phyloP scores from a whole-genome alignment of 2,113 vertebrate genomes.

The Rhodinocichla rosea region DNA sequence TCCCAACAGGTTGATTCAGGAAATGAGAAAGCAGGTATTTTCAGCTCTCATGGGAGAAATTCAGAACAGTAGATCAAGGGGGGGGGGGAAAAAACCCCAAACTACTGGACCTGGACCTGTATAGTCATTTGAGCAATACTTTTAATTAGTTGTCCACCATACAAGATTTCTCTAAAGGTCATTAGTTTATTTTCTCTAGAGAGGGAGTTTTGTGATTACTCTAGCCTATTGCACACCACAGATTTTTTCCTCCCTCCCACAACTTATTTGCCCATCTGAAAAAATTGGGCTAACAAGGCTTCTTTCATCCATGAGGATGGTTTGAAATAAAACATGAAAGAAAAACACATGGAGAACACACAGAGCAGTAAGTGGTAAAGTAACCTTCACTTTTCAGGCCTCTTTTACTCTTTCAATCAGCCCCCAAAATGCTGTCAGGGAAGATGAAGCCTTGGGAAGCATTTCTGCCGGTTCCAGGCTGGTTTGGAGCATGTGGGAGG shows the following conservation, averaged over 20 bases:
- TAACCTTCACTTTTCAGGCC: not conserved
- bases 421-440: not conserved
- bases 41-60: not conserved
- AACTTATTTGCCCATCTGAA: not conserved
- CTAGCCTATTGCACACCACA: not conserved
- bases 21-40: not conserved
- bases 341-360: not conserved
- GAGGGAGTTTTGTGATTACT: not conserved
- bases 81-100: fast-evolving
- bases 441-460: not conserved
- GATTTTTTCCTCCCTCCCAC: not conserved
- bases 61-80: not conserved
- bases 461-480: not conserved
- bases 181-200: not conserved
- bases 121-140: not conserved
- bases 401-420: not conserved
- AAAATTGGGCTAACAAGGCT: not conserved
- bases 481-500: fast-evolving
- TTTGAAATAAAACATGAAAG: not conserved
- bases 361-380: not conserved
- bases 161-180: not conserved
- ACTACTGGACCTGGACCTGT: not conserved
- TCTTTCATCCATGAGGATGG: not conserved
- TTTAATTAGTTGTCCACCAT: not conserved
- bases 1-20: not conserved